A percentile compares a stretch with the other conserved stretches of the same genome.
Evolutionary conservation across 1,140 invertebrate genomes (phyloP).

Genomic region (Drosophila sucinea): DNA sequence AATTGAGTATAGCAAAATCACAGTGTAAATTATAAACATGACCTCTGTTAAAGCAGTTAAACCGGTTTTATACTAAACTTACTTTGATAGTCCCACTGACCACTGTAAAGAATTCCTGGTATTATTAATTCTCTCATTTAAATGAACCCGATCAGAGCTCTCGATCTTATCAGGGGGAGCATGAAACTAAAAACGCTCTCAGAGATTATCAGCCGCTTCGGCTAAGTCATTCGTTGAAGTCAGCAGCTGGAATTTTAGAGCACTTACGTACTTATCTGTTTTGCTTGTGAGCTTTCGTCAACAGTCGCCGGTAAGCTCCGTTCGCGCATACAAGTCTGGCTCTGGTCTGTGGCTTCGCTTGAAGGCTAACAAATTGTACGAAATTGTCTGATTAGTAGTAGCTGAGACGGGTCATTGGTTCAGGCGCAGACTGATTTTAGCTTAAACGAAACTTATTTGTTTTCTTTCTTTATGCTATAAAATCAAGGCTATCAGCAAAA

Average conservation of each 20-base stretch:
- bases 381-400: constrained; percentile 4
- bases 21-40: constrained; percentile 2
- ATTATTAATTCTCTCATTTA: background rate
- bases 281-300: constrained; percentile 1
- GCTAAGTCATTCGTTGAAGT: background rate
- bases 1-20: background rate
- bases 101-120: constrained; percentile 1
- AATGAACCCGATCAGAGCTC: background rate
- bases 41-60: constrained; percentile 4
- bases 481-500: constrained; percentile 11
- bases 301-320: constrained; percentile 13
- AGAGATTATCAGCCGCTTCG: background rate
- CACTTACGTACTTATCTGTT: constrained; percentile 6
- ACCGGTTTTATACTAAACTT: constrained; percentile 8
- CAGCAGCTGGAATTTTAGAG: background rate
- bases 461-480: constrained; percentile 15
- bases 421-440: constrained; percentile 8
- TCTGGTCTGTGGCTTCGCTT: background rate
- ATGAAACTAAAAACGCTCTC: constrained; percentile 5
- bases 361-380: constrained; percentile 2
- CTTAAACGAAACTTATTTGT: constrained; percentile 3
- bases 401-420: constrained; percentile 6
- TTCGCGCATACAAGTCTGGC: constrained; percentile 3
- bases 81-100: background rate
- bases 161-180: background rate